phyloP scores from a whole-genome alignment of 1,140 invertebrate species.

The Neuroterus valhalla region DNA sequence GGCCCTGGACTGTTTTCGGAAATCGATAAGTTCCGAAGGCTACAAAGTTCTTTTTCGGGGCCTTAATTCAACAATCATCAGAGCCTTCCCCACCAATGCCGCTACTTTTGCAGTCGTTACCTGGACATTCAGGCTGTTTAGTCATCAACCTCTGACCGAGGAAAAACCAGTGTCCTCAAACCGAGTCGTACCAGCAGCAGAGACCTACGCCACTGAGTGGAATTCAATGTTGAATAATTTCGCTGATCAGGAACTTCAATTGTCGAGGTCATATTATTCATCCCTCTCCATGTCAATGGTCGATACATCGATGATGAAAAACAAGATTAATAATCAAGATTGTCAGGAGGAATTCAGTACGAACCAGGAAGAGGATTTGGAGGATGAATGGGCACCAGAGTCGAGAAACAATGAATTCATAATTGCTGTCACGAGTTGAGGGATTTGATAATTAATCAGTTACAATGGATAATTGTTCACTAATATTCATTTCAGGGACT shows the following conservation, averaged over 20 bases:
- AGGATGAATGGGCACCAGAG: no score
- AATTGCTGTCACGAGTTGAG: no score
- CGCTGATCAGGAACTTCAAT: not conserved
- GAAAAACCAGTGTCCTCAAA: not conserved
- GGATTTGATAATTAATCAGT: no score
- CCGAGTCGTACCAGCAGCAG: not conserved
- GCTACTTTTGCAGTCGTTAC: conserved; percentile 91
- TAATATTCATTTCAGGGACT: no score
- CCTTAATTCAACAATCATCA: conserved; percentile 83
- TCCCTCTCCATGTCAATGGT: not conserved
- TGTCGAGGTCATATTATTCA: not conserved
- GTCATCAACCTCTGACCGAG: conserved; percentile 20
- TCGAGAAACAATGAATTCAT: no score
- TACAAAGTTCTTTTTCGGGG: conserved; percentile 81
- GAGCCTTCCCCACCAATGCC: conserved; percentile 95
- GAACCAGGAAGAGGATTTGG: no score
- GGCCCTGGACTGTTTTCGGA: conserved; percentile 82
- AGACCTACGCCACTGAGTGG: not conserved
- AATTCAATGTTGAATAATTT: not conserved
- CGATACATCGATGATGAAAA: not conserved
- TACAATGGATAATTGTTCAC: no score
- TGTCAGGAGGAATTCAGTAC: not conserved
- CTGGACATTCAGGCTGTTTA: conserved; percentile 79
- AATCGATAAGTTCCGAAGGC: conserved; percentile 83
- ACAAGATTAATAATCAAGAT: not conserved